These are phyloP conservation scores for Nannospalax galili DNA, from an alignment of 2,113 vertebrate genomes.

Conservation along the genomic window DNA sequence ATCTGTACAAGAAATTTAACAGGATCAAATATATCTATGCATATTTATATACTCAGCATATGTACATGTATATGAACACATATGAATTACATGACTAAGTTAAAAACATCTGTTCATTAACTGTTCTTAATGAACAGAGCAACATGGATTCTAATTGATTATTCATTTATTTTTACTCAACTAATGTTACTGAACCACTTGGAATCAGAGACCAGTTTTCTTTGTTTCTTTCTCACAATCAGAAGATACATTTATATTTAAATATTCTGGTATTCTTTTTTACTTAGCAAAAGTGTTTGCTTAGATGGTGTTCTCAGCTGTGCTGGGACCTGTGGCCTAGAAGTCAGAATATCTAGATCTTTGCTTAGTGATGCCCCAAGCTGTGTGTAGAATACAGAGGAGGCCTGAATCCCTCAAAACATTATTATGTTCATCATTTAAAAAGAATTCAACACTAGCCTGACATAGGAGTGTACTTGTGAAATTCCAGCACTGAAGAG, in stretches of 20 bases:
- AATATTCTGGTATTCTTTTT: not conserved
- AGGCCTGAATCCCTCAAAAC: not conserved
- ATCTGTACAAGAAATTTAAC: not conserved
- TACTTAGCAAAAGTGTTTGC: not conserved
- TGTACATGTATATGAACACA: not conserved
- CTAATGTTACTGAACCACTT: not conserved
- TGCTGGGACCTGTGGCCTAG: not conserved
- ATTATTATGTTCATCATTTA: not conserved
- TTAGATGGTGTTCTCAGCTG: not conserved
- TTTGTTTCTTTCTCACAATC: not conserved
- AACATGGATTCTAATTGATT: not conserved
- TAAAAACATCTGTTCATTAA: not conserved
- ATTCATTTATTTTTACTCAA: not conserved
- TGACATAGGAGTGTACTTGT: no score
- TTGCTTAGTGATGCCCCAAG: not conserved
- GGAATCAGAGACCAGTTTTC: not conserved
- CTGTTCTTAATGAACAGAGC: not conserved
- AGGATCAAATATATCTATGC: not conserved
- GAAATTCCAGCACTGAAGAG: not conserved
- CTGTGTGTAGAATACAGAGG: not conserved
- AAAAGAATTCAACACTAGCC: not conserved
- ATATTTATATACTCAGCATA: not conserved
- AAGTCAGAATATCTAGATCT: not conserved
- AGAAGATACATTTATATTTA: not conserved
- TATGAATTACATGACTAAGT: not conserved